Percentiles rank a stretch among this genome's conserved stretches.
phyloP scores from a whole-genome alignment of 2,797 vertebrate genomes.

The Alca torda region DNA sequence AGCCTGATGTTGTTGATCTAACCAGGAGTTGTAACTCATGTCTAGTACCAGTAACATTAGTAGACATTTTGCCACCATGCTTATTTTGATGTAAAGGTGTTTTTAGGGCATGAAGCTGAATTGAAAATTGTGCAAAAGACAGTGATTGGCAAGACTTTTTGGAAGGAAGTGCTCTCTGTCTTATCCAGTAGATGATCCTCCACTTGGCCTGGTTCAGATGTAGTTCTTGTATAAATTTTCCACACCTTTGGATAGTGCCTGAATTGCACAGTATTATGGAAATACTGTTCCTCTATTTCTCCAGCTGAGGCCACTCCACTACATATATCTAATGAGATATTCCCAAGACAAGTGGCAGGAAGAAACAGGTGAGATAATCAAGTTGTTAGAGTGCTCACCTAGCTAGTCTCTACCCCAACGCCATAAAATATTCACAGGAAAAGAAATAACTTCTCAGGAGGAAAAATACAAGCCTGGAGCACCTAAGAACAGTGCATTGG shows the following conservation, averaged over 20 bases:
- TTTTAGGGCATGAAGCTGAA: not conserved
- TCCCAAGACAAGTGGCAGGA: not conserved
- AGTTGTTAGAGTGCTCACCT: not conserved
- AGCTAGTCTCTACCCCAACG: not conserved
- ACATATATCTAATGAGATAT: not conserved
- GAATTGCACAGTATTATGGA: not conserved
- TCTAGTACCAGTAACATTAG: not conserved
- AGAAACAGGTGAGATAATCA: not conserved
- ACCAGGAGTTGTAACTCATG: not conserved
- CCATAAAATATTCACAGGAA: not conserved
- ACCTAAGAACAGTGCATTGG: not conserved
- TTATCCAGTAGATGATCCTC: not conserved
- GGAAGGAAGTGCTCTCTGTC: not conserved
- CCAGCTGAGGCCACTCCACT: not conserved
- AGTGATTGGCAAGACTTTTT: not conserved
- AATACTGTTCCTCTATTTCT: not conserved
- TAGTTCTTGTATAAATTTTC: not conserved
- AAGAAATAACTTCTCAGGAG: not conserved
- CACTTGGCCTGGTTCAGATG: not conserved
- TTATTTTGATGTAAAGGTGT: not conserved
- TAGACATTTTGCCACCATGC: not conserved
- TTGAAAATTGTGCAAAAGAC: not conserved
- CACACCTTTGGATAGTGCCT: not conserved
- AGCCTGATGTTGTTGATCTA: not conserved
- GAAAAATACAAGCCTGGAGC: not conserved